Evolutionary conservation across 2,113 vertebrate species (phyloP), one percentile per base, ranked within the genome.

Genomic region (Picathartes gymnocephalus): DNA sequence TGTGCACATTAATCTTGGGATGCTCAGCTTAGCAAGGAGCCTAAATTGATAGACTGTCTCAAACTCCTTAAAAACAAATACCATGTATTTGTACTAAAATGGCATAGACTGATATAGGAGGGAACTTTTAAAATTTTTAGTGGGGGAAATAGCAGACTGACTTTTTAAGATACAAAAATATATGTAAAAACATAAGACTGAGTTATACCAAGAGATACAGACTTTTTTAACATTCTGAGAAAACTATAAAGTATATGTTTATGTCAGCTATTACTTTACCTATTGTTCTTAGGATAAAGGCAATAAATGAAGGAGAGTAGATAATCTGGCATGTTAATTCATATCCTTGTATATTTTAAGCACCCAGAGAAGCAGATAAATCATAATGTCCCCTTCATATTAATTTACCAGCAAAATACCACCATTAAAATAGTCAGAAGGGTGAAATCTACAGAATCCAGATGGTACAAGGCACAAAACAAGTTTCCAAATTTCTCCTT

Each of bases 1-100:
- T 0, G 2, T 33, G 15, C 19, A 13, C 5, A 6, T 66, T 39
- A 51, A 60, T 37, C 48, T 74, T 2, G 0, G 19, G 58, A 44
- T 33, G 27, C 9, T 51, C 37, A 35, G 33, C 6, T 62, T 45
- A 56, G 24, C 17, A 65, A 56, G 37, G 37, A 82, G 33, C 25
- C 30, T 17, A 76, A n/a, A 66, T 0, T 51, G 30, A 62, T 27
- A 78, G 57, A 15, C 23, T 68, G 27, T 14, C 40, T 35, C 50
- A 66, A 73, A 73, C 15, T 53, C 42, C 60, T 78, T 57, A 45
- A 74, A 60, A 56, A 57, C 9, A 69, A 82, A 86, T 42, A 35
- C 7, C 35, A 3, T 11, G 12, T 31, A 21, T 58, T 74, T 62
- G 7, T 42, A 89, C 48, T 72, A 47, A 85, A 81, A 30, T 0